Percentiles rank a stretch among this genome's conserved stretches.
Conservation (phyloP, 2,888 invertebrate genomes). For the Spodoptera exigua region DNA sequence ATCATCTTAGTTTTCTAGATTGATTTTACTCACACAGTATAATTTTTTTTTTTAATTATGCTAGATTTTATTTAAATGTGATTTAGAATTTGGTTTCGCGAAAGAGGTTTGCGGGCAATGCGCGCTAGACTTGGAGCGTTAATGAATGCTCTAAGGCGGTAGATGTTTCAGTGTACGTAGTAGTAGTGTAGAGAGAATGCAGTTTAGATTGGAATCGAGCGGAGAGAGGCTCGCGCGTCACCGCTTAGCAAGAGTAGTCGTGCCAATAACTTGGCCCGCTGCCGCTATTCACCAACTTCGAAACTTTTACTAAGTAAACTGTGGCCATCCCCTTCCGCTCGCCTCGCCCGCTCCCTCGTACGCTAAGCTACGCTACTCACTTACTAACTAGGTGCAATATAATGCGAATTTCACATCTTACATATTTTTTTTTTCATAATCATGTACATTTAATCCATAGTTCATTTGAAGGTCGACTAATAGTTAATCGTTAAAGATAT, state of each 20-base stretch:
- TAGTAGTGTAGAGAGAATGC: constrained; percentile 6
- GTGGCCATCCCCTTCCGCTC: constrained; percentile 24
- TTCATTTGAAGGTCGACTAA: constrained; percentile 65
- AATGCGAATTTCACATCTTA: constrained; percentile 78
- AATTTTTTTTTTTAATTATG: constrained; percentile 72
- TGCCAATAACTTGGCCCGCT: constrained; percentile 9
- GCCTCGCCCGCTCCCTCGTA: constrained; percentile 68
- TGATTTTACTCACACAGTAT: constrained; percentile 74
- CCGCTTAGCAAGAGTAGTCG: constrained; percentile 8
- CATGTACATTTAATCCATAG: constrained; percentile 70
- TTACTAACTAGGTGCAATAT: constrained; percentile 86
- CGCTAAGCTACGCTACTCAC: constrained; percentile 79
- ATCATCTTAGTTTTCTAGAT: constrained; percentile 71
- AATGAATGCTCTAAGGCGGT: no score
- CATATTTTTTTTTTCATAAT: constrained; percentile 67
- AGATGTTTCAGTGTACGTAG: no score
- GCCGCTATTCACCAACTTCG: no score
- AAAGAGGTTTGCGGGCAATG: constrained; percentile 70
- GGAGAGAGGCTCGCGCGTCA: background rate
- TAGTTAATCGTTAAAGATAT: constrained; percentile 57
- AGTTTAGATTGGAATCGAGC: constrained; percentile 1
- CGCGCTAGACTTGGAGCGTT: no score
- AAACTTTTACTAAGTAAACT: no score
- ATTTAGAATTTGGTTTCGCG: constrained; percentile 88
- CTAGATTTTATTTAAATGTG: constrained; percentile 81